Evolutionary conservation across 1,140 invertebrate species (phyloP).

Genomic region (Drosophila trapezifrons): DNA sequence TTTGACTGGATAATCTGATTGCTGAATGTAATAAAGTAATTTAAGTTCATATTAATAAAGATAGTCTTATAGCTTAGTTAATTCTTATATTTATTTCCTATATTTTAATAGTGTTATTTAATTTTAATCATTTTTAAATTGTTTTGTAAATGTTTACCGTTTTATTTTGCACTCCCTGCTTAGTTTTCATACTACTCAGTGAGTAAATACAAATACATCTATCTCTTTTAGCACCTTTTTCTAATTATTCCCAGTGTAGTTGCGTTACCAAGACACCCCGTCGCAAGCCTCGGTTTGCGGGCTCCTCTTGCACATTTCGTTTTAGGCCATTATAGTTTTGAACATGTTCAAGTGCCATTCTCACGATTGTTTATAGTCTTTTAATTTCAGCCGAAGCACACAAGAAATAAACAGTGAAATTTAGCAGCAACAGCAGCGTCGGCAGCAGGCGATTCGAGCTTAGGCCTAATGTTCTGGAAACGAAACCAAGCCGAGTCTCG

Average conservation of each 20-base stretch:
- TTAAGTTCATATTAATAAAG: too few relatives aligned
- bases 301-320: conserved; percentile 74
- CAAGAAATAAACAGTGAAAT: conserved; percentile 81
- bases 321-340: conserved; percentile 82
- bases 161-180: too few relatives aligned
- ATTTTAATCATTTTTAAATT: too few relatives aligned
- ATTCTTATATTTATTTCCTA: too few relatives aligned
- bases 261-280: conserved; percentile 17
- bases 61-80: too few relatives aligned
- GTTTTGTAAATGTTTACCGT: too few relatives aligned
- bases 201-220: neutral
- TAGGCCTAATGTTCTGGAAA: conserved; percentile 64
- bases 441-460: conserved; percentile 54
- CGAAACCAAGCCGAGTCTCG: conserved; percentile 21
- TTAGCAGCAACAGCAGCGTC: conserved; percentile 50
- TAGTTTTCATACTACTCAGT: too few relatives aligned
- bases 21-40: too few relatives aligned
- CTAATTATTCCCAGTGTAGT: conserved; percentile 16
- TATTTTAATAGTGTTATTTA: too few relatives aligned
- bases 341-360: conserved; percentile 83
- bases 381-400: conserved; percentile 77
- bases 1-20: too few relatives aligned
- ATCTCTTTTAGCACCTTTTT: neutral
- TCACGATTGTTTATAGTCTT: conserved; percentile 83
- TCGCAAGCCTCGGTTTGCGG: conserved; percentile 29